phyloP scores from a whole-genome alignment of 2,888 invertebrate genomes.

The Acheta domesticus region DNA sequence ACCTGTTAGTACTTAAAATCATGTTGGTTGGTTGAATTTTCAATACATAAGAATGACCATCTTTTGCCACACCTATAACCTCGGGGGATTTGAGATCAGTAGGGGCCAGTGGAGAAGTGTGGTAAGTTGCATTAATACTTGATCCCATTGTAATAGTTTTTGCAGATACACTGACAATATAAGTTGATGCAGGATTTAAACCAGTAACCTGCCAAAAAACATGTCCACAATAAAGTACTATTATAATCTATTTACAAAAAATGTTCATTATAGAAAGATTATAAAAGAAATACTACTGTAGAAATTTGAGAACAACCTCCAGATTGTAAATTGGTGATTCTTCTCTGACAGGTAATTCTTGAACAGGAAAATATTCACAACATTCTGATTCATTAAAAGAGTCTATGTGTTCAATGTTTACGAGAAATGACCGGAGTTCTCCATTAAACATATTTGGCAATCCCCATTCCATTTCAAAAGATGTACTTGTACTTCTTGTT shows the following conservation, averaged over 20 bases:
- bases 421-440: neutral
- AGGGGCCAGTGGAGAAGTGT: neutral
- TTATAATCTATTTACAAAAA: too few species aligned
- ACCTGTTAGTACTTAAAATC: neutral
- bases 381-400: neutral
- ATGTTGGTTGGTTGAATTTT: neutral
- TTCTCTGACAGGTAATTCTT: neutral
- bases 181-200: neutral
- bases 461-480: neutral
- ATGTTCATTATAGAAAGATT: too few species aligned
- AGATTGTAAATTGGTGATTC: neutral
- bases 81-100: neutral
- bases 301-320: neutral
- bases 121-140: neutral
- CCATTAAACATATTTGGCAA: neutral
- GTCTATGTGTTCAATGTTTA: neutral
- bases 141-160: neutral
- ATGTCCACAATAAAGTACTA: too few species aligned
- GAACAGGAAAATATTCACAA: conserved; percentile 10
- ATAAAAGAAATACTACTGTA: too few species aligned
- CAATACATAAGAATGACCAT: neutral
- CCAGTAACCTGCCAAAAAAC: neutral
- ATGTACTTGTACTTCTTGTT: neutral
- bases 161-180: neutral
- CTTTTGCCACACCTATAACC: neutral